Conservation (phyloP, 2,113 vertebrate genomes). For the Petromus typicus region DNA sequence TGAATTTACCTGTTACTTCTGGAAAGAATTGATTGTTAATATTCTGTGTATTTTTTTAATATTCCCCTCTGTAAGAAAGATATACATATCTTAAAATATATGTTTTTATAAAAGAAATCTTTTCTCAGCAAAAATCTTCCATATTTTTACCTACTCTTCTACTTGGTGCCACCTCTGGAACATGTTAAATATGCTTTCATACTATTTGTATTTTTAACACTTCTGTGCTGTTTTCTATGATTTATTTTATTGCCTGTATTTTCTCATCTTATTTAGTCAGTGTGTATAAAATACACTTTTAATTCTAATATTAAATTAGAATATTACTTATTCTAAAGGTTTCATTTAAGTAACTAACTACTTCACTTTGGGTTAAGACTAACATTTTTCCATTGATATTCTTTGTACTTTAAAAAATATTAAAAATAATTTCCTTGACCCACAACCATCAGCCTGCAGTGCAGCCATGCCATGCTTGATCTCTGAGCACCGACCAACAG, state of each 20-base stretch:
- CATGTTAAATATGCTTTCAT: not conserved
- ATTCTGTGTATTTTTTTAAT: slow-evolving; percentile 44
- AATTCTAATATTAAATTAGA: slow-evolving; percentile 10
- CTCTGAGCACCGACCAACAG: not conserved
- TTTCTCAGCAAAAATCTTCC: not conserved
- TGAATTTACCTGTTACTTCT: slow-evolving; percentile 58
- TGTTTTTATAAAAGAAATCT: not conserved
- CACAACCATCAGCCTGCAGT: too few relatives aligned
- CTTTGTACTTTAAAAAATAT: not conserved
- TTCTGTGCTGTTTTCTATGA: not conserved
- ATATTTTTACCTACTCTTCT: not conserved
- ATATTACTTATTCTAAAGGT: not conserved
- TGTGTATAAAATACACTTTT: not conserved
- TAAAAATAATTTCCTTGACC: not conserved
- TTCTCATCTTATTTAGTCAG: slow-evolving; percentile 8
- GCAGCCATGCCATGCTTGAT: not conserved
- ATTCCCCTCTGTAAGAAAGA: not conserved
- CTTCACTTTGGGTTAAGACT: not conserved
- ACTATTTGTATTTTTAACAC: not conserved
- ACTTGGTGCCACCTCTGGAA: not conserved
- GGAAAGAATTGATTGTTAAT: slow-evolving; percentile 13
- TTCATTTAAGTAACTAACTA: not conserved
- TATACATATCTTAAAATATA: not conserved
- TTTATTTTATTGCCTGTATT: not conserved
- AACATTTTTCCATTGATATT: not conserved